These are phyloP conservation scores for Aspidapion aeneum DNA, from an alignment of 2,888 invertebrate genomes.

Conservation along the genomic window DNA sequence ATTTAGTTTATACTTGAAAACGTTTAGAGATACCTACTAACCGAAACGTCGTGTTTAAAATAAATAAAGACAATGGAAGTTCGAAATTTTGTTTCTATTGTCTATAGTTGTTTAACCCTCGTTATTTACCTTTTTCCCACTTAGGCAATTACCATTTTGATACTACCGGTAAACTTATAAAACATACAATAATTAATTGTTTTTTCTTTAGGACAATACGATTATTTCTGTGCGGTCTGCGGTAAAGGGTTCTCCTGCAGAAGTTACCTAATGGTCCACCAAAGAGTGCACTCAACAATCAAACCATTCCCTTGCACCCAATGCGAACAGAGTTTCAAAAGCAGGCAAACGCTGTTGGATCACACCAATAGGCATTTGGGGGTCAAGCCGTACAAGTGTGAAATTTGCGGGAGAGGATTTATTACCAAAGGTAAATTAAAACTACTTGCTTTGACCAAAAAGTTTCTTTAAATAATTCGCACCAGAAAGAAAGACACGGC, in stretches of 20 bases:
- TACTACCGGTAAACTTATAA: too few species aligned
- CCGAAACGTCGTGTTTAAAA: too few species aligned
- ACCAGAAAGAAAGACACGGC: too few species aligned
- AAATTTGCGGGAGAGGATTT: slow-evolving; percentile 56
- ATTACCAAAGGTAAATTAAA: slow-evolving; percentile 53
- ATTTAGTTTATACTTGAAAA: too few species aligned
- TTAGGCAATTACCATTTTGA: too few species aligned
- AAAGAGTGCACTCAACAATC: slow-evolving; percentile 56
- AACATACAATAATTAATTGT: too few species aligned
- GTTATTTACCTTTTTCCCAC: too few species aligned
- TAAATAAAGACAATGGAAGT: too few species aligned
- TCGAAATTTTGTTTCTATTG: too few species aligned
- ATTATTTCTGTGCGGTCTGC: slow-evolving; percentile 55
- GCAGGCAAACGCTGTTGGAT: slow-evolving; percentile 57
- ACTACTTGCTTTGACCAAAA: slow-evolving; percentile 4
- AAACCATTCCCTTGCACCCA: slow-evolving; percentile 57
- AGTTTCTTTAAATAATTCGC: slow-evolving; percentile 1
- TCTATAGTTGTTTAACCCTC: too few species aligned
- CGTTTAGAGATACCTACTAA: too few species aligned
- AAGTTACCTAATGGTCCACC: slow-evolving; percentile 58
- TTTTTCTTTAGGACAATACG: slow-evolving; percentile 45
- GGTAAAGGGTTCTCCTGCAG: slow-evolving; percentile 61
- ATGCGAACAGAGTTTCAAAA: slow-evolving; percentile 57
- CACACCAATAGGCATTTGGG: slow-evolving; percentile 59
- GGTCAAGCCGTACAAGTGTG: slow-evolving; percentile 57